Evolutionary conservation across 2,113 vertebrate genomes (phyloP).

Genomic region (Amblyopsis rosae): DNA sequence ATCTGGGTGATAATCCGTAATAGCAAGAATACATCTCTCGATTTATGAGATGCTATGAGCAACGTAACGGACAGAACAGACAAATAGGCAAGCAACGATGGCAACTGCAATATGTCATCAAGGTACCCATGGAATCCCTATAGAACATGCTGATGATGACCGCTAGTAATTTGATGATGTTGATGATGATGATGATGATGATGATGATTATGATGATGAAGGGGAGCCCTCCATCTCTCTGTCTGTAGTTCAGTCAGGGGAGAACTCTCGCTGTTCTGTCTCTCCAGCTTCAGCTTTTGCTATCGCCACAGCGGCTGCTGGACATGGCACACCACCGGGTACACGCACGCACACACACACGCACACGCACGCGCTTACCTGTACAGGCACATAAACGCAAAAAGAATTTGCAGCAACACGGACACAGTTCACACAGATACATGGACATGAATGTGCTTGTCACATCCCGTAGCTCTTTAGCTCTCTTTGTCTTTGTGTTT

Average conservation of each 20-base stretch:
- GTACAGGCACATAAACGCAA: too few species aligned
- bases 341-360: slow-evolving; percentile 28
- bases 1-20: too few species aligned
- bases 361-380: slow-evolving; percentile 9
- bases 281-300: slow-evolving; percentile 97
- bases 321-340: slow-evolving; percentile 92
- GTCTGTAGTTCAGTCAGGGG: slow-evolving; percentile 84
- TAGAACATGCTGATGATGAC: neutral
- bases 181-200: neutral
- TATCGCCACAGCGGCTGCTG: slow-evolving; percentile 95
- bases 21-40: too few species aligned
- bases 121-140: too few species aligned
- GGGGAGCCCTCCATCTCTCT: slow-evolving; percentile 11
- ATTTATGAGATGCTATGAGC: too few species aligned
- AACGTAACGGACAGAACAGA: too few species aligned
- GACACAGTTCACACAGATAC: too few species aligned
- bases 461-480: neutral
- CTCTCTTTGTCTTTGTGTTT: too few species aligned
- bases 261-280: slow-evolving; percentile 88
- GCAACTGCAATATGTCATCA: too few species aligned
- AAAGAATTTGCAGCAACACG: too few species aligned
- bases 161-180: neutral
- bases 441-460: too few species aligned
- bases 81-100: too few species aligned
- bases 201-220: neutral